Percentiles rank a stretch among this genome's conserved stretches.
These are phyloP conservation scores for Chanos chanos DNA, from an alignment of 2,797 vertebrate species.

Conservation along the genomic window DNA sequence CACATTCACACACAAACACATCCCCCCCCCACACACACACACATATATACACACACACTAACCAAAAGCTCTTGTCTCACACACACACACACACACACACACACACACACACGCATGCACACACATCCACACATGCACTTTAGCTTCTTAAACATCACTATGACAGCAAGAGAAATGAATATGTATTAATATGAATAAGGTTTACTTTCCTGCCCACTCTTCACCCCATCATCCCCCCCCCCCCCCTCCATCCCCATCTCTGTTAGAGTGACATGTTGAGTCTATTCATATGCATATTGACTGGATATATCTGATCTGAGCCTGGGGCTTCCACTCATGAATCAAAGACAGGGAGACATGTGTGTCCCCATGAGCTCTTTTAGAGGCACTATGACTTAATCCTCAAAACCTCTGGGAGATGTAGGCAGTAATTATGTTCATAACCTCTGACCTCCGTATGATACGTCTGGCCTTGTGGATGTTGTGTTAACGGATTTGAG, in stretches of 20 bases:
- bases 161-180: slow-evolving; percentile 50
- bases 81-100: background rate
- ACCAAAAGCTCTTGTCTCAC: no score
- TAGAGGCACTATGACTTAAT: background rate
- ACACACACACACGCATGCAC: slow-evolving; percentile 1
- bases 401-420: background rate
- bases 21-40: slow-evolving; percentile 18
- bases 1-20: slow-evolving; percentile 29
- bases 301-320: slow-evolving; percentile 49
- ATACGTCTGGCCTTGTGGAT: no score
- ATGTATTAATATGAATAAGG: slow-evolving; percentile 3
- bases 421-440: no score
- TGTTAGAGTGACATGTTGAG: background rate
- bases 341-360: background rate
- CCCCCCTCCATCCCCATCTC: background rate
- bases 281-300: slow-evolving; percentile 54
- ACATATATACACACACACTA: background rate
- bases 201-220: slow-evolving; percentile 67
- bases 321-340: slow-evolving; percentile 32
- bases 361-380: background rate
- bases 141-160: no score
- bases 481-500: no score
- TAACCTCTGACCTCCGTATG: no score
- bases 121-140: slow-evolving; percentile 6
- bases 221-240: slow-evolving; percentile 58